Base-by-base conservation (phyloP, 2,888 invertebrate genomes). In the Ellobium chinense region DNA sequence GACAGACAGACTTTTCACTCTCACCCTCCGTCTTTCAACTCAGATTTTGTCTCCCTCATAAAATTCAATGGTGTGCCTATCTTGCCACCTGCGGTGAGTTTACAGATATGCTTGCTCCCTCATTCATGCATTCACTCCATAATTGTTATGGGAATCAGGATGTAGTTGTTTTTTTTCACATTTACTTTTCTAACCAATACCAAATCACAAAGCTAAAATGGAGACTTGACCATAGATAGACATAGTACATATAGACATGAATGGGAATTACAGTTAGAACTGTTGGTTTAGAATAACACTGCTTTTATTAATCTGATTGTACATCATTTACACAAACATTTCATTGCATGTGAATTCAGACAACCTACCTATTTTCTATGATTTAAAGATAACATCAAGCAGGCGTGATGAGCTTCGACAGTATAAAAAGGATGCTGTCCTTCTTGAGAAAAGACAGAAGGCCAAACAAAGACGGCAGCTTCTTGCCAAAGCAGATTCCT, bases 61-160 rank as follows among this genome's bases (percentile, higher is more conserved):
- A 95, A 95, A 94, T 94, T 96, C 86, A 95, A 95, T 92, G 96
- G 96, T 80, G 93, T 95, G 73, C 95, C 96, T 29, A 95, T 96
- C 85, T 94, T 96, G 83, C 96, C 96, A 75, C 96, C 96, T 68
- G 93, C 96, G 93, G 96, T 96, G 94, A 94, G 89, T 86, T 46
- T 12, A 12, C 46, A 46, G 46, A 12, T 18, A 46, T 46, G 18
- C 7, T 46, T 46, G 7, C 18, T 46, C 46, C 7, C 9, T 12
- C 46, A 46, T 46, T 46, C 46, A 46, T 7, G 18, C 7, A 46
- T 46, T 46, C 7, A 12, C 46, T 12, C 18, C 18, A 46, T n/a
- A n/a, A n/a, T n/a, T n/a, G n/a, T n/a, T n/a, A n/a, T n/a, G n/a
- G n/a, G n/a, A n/a, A n/a, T n/a, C n/a, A n/a, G n/a, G n/a, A n/a